Base-by-base conservation (phyloP, 2,797 vertebrate species). In the Manis crassicaudata region DNA sequence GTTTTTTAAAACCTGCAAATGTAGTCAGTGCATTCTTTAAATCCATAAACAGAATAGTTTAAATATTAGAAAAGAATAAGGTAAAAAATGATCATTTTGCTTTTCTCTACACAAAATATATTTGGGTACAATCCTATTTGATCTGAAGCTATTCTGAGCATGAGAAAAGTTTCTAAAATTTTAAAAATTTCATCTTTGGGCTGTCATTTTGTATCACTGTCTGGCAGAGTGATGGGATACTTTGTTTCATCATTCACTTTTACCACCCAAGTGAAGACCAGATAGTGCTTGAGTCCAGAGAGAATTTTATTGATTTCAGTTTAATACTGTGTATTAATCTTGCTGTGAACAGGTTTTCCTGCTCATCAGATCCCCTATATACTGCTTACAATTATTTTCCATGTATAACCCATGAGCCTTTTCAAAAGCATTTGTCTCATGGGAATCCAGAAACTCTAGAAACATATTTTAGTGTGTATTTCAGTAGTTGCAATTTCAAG, bases 281-380 rank as follows among this genome's bases (percentile, higher is more conserved):
- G 87, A 82, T 43, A 85, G 76, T 92, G 21, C 77, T 94, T 60
- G 88, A 95, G 92, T 84, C 80, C 77, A 94, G 92, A 92, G 88
- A 68, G 87, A 97, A 87, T 88, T 92, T 90, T 83, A 96, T 95
- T 96, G 95, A 95, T 97, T 93, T 93, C 92, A 73, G 37, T 97
- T 95, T 84, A 96, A 92, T 88, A 70, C 32, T 52, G 29, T 90
- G 58, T 77, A 94, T 95, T 95, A 93, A 88, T 95, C 95, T 96
- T 90, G 13, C 60, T 90, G 65, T 84, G 87, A 88, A 81, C 43
- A 94, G 88, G 6, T 50, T 93, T 91, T 89, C n/a, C 56, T 95
- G 76, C 81, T 85, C 67, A 67, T 88, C 81, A 92, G 92, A 62
- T 65, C 94, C 90, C 72, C 77, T 88, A 10, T 81, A 58, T 77